Evolutionary conservation across 2,888 invertebrate genomes (phyloP), one percentile per base, ranked within the genome.

Genomic region (Agonopterix arenella): DNA sequence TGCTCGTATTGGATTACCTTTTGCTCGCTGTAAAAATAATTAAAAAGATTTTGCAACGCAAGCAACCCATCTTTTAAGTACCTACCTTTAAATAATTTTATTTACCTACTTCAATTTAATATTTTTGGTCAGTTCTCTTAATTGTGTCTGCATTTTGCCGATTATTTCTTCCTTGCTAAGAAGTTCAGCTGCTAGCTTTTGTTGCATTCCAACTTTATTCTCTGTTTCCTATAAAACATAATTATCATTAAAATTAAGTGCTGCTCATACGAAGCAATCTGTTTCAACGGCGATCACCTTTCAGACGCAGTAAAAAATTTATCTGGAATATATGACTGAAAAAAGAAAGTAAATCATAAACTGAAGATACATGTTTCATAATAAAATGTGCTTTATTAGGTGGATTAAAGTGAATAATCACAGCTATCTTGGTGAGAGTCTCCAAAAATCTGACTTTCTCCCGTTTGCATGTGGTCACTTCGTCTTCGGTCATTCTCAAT

Each of bases 171-270:
- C 89, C 57, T 89, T 90, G 55, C 71, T 81, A 7, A 85, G 56
- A 36, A 91, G 73, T 54, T 91, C 90, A 7, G 82, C 82, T 4
- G 86, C 84, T 57, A 90, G 56, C 64, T 88, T 89, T 58, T 89
- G 88, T 67, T 90, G 84, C 63, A 85, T 77, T 40, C 81, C 81
- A 58, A 81, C 70, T 65, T 85, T 84, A 58, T 82, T 80, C 13
- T 89, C 86, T 1, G 83, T 66, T 56, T 88, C 86, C 80, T 83
- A 68, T 28, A 28, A 54, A 78, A 80, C 42, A 52, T 41, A 57
- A 61, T 44, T 46, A 49, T 46, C 18, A 45, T 40, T 45, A 38
- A 46, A 46, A 52, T 45, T 46, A 42, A 51, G 13, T 48, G 46
- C 46, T 46, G 36, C 41, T 50, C 42, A 43, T 36, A 11, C 41